Base-by-base conservation (phyloP, 30 jellyfish, hydroid and myxozoan species). In the Hydra vulgaris region DNA sequence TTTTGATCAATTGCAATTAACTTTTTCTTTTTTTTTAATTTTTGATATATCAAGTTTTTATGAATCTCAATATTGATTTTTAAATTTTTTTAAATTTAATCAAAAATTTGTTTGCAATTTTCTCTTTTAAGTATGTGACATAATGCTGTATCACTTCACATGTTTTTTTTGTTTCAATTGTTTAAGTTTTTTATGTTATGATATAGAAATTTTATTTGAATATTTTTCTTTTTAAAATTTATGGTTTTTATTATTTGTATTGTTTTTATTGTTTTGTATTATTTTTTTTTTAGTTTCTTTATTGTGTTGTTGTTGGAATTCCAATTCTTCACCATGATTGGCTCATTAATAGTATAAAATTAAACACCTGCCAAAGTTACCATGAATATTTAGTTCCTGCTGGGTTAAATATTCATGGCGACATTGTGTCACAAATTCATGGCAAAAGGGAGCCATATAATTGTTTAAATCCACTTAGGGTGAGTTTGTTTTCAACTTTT, bases 291-390 rank as follows among this genome's bases (percentile, higher is more conserved):
- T 20, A 71, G 79, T 71, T 71, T 71, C 79, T 71, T 53, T 71
- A 71, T 53, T 71, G 79, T 27, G 79, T 71, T 20, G 79, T 71
- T 71, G 79, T 71, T 18, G 79, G 79, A 53, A 71, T 71, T 0
- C 79, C 79, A 5, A 71, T 71, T 23, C 20, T 71, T 0, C 53
- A 53, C 21, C 21, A 71, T 71, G 27, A 27, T 0, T 71, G 79
- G 79, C 5, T 71, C 0, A 1, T 0, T 23, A 20, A 20, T 15
- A 23, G 79, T 7, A 71, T 71, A 27, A 7, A 20, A 12, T 15
- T 1, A 17, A 71, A 71, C 26, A 21, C 21, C 17, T 15, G 27
- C 0, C 27, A 23, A 7, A 17, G 56, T 17, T 20, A 12, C 20
- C 24, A 71, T 23, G 15, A 17, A 0, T 71, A 12, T 53, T 15